Evolutionary conservation across 2,888 invertebrate species (phyloP).

Genomic region (Megamerina dolium): DNA sequence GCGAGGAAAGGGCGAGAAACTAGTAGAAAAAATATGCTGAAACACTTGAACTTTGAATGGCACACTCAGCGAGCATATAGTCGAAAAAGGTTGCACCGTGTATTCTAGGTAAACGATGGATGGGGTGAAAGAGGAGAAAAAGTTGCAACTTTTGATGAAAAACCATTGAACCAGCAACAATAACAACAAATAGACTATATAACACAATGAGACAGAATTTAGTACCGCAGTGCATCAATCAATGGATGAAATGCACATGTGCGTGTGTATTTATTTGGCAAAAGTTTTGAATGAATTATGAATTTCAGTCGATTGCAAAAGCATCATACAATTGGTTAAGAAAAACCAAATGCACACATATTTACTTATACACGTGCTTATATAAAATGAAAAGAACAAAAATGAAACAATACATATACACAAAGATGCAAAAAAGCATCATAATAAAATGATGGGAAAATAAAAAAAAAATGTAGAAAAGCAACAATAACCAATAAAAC

Average conservation of each 20-base stretch:
- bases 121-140: too few species aligned
- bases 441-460: background rate
- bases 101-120: too few species aligned
- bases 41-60: too few species aligned
- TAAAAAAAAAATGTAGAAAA: background rate
- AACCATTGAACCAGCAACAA: background rate
- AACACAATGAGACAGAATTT: constrained; percentile 10
- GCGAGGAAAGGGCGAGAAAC: too few species aligned
- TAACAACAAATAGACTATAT: background rate
- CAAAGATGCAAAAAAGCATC: background rate
- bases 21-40: too few species aligned
- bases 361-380: background rate
- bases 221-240: constrained; percentile 22
- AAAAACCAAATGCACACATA: background rate
- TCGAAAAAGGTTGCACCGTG: too few species aligned
- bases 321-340: background rate
- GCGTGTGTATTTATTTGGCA: too few species aligned
- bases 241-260: too few species aligned
- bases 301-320: constrained; percentile 8
- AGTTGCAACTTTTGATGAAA: background rate
- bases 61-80: too few species aligned
- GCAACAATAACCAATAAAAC: too few species aligned
- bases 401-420: background rate
- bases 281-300: constrained; percentile 16
- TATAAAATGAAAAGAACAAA: background rate